Evolutionary conservation across 1,140 invertebrate genomes (phyloP), one percentile per base, ranked within the genome.

Genomic region (Pachypsylla venusta): DNA sequence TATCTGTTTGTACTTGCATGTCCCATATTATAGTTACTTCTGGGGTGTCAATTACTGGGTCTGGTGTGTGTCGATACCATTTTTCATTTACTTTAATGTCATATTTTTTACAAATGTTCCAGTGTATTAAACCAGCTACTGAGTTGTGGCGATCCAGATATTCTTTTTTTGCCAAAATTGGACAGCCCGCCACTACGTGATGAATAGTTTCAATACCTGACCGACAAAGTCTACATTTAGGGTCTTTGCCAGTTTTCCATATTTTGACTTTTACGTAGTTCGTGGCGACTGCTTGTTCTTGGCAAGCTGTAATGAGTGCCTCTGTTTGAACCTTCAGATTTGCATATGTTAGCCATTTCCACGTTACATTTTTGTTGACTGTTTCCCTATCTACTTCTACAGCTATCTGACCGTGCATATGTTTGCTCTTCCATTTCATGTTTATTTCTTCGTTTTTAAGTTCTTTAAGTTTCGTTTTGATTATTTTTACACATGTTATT

Each of bases 211-310:
- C 42, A 10, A 19, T 22, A 48, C 16, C 16, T 48, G 16, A 22
- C 3, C 22, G 16, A 48, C 42, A 48, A 4, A 48, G 42, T 48
- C 42, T 5, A n/a, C 42, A 48, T n/a, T 48, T 48, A 10, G n/a
- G 7, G 22, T 48, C 42, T 48, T 7, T n/a, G 7, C 22, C n/a
- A 19, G 5, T 3, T 48, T 48, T 48, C 7, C 22, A n/a, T 55
- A 55, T 27, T 25, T 22, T 55, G 14, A 14, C 25, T 22, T 55
- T 55, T 24, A 25, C n/a, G 24, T 55, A 55, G 24, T 55, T 55
- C 16, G 54, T 55, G 14, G 54, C 25, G n/a, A 55, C 24, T 3
- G 54, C 54, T 55, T 55, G 54, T 5, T 55, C 54, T 22, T 55
- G 54, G 16, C 19, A 19, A 25, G 54, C 54, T 55, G 25, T 25